Conservation (phyloP, 2,113 vertebrate genomes). For the Dissostichus mawsoni region DNA sequence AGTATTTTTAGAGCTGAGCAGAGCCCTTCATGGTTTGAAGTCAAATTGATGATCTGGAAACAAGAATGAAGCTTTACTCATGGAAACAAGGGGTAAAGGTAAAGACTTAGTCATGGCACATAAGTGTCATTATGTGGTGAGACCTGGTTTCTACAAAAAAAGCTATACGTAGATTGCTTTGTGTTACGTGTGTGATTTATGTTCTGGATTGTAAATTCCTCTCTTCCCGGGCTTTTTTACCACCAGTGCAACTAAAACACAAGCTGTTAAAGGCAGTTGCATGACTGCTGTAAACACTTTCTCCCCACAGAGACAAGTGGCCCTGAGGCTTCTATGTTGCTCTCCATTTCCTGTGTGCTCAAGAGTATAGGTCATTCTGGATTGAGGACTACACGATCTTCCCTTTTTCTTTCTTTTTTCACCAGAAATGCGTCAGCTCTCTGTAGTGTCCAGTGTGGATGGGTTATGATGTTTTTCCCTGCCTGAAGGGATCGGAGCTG, state of each 20-base stretch:
- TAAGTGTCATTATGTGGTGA: slow-evolving; percentile 51
- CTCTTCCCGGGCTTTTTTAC: slow-evolving; percentile 40
- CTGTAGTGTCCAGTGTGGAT: slow-evolving; percentile 16
- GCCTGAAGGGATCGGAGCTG: slow-evolving; percentile 61
- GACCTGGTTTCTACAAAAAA: slow-evolving; percentile 15
- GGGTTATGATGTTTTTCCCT: slow-evolving; percentile 31
- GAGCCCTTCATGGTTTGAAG: slow-evolving; percentile 23
- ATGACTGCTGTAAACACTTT: slow-evolving; percentile 58
- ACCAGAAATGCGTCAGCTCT: slow-evolving; percentile 19
- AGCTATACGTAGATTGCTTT: background rate
- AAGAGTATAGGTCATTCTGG: slow-evolving; percentile 20
- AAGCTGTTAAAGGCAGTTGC: slow-evolving; percentile 51
- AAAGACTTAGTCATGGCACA: slow-evolving; percentile 35
- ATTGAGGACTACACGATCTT: slow-evolving; percentile 3
- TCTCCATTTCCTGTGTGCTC: slow-evolving; percentile 62
- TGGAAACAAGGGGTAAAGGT: slow-evolving; percentile 44
- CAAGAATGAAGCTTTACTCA: slow-evolving; percentile 23
- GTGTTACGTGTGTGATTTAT: slow-evolving; percentile 29
- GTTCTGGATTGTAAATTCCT: slow-evolving; percentile 59
- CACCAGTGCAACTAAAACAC: slow-evolving; percentile 9
- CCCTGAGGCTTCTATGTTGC: slow-evolving; percentile 59
- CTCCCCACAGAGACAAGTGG: slow-evolving; percentile 44
- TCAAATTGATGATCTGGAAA: slow-evolving; percentile 20
- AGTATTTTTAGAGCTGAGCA: background rate
- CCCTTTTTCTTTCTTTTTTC: background rate